A percentile compares a stretch with the other conserved stretches of the same genome.
phyloP scores from a whole-genome alignment of 2,888 invertebrate species.

The Anthoptus insignis region DNA sequence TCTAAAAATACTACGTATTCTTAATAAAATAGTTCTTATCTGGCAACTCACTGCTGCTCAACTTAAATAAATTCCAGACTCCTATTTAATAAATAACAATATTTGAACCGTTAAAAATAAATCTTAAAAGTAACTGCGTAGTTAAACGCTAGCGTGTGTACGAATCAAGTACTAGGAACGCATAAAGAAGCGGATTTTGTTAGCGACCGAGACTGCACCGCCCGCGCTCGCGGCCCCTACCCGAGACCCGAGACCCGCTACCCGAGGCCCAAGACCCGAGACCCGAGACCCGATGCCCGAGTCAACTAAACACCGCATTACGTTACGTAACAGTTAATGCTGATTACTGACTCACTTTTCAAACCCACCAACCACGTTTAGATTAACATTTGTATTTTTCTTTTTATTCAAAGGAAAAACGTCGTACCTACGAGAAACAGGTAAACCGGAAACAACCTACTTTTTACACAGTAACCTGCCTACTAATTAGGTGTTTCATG shows the following conservation, averaged over 20 bases:
- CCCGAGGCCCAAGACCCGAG: too few relatives aligned
- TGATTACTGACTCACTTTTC: not conserved
- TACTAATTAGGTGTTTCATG: too few relatives aligned
- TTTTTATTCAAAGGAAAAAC: not conserved
- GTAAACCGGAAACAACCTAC: too few relatives aligned
- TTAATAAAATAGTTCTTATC: too few relatives aligned
- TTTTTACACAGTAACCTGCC: not conserved
- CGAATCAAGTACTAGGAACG: not conserved
- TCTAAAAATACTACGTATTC: too few relatives aligned
- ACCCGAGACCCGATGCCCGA: too few relatives aligned
- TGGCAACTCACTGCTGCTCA: too few relatives aligned
- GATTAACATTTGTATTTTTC: constrained; percentile 1
- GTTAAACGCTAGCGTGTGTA: not conserved
- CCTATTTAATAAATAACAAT: not conserved
- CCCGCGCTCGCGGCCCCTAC: too few relatives aligned
- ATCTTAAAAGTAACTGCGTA: not conserved
- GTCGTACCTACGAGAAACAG: too few relatives aligned
- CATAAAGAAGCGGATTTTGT: not conserved
- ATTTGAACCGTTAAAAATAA: not conserved
- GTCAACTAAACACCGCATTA: constrained; percentile 5
- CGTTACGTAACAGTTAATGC: not conserved
- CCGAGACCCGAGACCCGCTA: too few relatives aligned
- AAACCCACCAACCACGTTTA: not conserved
- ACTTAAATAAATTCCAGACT: too few relatives aligned
- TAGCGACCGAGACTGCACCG: not conserved